Base-by-base conservation (phyloP, 2,113 vertebrate genomes). In the Mirounga angustirostris region DNA sequence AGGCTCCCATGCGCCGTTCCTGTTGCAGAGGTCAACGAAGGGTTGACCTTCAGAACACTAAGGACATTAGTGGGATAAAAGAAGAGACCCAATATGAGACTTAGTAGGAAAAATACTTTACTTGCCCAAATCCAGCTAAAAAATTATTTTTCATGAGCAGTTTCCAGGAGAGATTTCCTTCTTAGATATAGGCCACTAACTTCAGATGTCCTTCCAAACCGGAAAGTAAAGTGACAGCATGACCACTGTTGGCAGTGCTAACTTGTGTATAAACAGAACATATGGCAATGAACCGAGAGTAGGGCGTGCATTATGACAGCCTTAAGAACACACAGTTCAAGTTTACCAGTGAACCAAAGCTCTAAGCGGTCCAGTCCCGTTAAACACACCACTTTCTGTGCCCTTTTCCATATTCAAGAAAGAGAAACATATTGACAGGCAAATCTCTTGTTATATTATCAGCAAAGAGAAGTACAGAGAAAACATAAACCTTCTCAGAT, bases 401-500 rank as follows among this genome's bases (percentile, higher is more conserved):
- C 18, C 36, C 46, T 71, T 83, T 40, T 80, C 30, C 90, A 40
- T 74, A 74, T 89, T 92, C 43, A 83, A 82, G 79, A 80, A 89
- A 33, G 28, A 69, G 69, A 67, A 95, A 71, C 6, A 78, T 30
- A 59, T 30, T 65, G 59, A 74, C 33, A 94, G 94, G 16, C 50
- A 52, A 56, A 15, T 95, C n/a, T 86, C 59, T 80, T n/a, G 89
- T 61, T 61, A 63, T 67, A 74, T 94, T 89, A 97, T 61, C 43
- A 89, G 67, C 73, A 81, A 96, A 69, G 28, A 65, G 43, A 59
- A 89, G 3, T 56, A 94, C 21, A 94, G 80, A 94, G 67, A 82
- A 96, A 83, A 95, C 16, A 43, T 74, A 86, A 97, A 94, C 40
- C 76, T 43, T 79, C 74, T 95, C 81, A 79, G 63, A 83, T 85